Evolutionary conservation across 2,113 vertebrate genomes (phyloP).

Genomic region (Meriones unguiculatus): DNA sequence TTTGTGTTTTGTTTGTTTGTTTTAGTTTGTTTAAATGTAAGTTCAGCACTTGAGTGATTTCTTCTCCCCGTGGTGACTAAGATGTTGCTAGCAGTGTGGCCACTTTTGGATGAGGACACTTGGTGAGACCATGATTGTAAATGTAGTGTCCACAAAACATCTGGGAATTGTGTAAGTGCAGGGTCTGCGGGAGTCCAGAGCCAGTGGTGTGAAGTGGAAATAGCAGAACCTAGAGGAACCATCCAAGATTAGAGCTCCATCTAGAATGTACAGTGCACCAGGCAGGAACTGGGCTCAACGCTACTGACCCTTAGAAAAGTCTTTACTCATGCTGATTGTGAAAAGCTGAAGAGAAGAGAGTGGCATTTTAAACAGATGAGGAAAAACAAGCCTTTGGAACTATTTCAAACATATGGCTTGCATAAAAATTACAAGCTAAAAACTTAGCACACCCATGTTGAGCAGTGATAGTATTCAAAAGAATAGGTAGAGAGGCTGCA

Average conservation of each 20-base stretch:
- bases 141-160: constrained; percentile 12
- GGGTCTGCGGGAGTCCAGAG: neutral
- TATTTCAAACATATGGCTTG: neutral
- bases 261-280: neutral
- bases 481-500: neutral
- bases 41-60: neutral
- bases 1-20: neutral
- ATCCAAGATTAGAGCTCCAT: neutral
- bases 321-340: neutral
- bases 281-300: neutral
- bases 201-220: neutral
- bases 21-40: constrained; percentile 58
- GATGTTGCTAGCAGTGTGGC: constrained; percentile 53
- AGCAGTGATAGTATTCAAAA: neutral
- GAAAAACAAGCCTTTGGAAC: neutral
- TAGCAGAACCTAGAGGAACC: neutral
- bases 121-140: constrained; percentile 23
- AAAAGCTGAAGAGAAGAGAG: neutral
- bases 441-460: neutral
- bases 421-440: neutral
- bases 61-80: neutral
- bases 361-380: neutral
- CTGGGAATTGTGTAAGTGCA: neutral
- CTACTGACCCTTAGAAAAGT: neutral
- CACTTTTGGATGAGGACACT: constrained; percentile 5